Percentiles rank a stretch among this genome's conserved stretches.
phyloP scores from a whole-genome alignment of 2,113 vertebrate genomes.

The Hoplias malabaricus region DNA sequence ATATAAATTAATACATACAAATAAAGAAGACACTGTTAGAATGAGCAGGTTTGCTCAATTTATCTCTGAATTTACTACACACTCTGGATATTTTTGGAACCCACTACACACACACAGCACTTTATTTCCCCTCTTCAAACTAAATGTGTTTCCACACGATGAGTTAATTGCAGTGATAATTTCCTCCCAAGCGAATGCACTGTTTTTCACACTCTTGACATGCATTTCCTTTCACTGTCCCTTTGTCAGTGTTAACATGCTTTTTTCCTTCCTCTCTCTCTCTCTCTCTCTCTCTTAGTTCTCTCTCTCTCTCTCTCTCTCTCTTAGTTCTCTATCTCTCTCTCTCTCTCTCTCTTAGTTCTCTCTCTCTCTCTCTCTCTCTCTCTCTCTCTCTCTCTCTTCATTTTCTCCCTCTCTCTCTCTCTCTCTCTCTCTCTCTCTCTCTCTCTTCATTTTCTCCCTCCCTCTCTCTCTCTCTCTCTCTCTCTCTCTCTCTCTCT shows the following conservation, averaged over 20 bases:
- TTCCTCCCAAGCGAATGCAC: constrained; percentile 10
- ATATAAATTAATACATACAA: too few species aligned
- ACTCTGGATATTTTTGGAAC: too few species aligned
- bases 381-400: neutral
- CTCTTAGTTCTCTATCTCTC: too few species aligned
- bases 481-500: neutral
- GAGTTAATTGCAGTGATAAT: constrained; percentile 31
- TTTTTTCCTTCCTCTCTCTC: neutral
- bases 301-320: neutral
- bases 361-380: too few species aligned
- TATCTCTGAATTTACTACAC: too few species aligned
- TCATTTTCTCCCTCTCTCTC: too few species aligned
- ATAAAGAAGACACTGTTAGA: too few species aligned
- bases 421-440: neutral
- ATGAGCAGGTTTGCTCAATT: too few species aligned
- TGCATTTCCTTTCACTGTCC: neutral
- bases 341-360: too few species aligned
- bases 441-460: neutral
- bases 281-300: neutral
- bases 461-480: neutral
- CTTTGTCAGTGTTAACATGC: neutral
- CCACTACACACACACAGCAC: neutral
- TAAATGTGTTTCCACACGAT: constrained; percentile 31
- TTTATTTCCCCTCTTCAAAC: constrained; percentile 33
- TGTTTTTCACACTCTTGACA: constrained; percentile 7